Conservation (phyloP, 1,140 invertebrate species). For the Charaxes varanes region DNA sequence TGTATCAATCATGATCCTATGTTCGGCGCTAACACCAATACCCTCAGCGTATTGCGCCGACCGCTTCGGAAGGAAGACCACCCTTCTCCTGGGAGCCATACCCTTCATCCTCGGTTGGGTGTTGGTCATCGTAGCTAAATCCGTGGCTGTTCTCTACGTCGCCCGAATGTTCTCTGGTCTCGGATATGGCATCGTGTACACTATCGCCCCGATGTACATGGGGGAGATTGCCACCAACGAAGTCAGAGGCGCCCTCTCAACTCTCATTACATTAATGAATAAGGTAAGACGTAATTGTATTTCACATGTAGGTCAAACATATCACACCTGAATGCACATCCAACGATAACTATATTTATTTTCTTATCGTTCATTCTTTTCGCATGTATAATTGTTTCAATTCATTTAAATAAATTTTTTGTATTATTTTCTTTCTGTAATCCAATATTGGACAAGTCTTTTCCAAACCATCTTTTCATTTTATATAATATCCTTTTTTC, state of each 20-base stretch:
- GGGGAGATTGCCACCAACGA: conserved; percentile 80
- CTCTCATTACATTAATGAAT: conserved; percentile 79
- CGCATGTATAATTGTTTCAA: no score
- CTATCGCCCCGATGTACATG: conserved; percentile 79
- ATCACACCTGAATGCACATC: no score
- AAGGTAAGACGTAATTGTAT: conserved; percentile 50
- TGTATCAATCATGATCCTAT: conserved; percentile 74
- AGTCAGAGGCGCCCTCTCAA: conserved; percentile 82
- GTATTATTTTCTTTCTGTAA: no score
- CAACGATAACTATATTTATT: no score
- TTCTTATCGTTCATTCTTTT: no score
- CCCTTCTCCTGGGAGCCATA: conserved; percentile 77
- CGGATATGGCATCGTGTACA: conserved; percentile 80
- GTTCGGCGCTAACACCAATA: conserved; percentile 63
- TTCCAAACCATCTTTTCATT: no score
- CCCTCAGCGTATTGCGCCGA: conserved; percentile 69
- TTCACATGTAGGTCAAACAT: neutral
- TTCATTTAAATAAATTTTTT: no score
- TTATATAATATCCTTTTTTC: no score
- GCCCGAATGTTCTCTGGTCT: conserved; percentile 77
- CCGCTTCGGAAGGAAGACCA: conserved; percentile 79
- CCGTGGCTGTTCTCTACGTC: conserved; percentile 71
- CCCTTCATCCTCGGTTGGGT: conserved; percentile 81
- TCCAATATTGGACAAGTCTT: no score
- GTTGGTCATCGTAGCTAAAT: conserved; percentile 74